These are phyloP conservation scores for Escarpia spicata DNA, from an alignment of 2,888 invertebrate species.

Conservation along the genomic window DNA sequence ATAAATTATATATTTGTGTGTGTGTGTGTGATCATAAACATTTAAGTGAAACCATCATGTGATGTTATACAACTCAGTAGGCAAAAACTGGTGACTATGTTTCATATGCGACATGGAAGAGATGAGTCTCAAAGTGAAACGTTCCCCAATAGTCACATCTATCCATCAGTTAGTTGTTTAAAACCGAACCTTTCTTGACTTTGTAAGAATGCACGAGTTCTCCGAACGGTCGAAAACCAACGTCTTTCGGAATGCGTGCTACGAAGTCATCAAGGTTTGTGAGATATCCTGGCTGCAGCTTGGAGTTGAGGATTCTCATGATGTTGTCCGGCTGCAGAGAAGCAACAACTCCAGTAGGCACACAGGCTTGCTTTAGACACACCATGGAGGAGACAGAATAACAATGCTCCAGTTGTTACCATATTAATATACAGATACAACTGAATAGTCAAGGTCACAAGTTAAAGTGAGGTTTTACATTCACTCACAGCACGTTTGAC, in stretches of 20 bases:
- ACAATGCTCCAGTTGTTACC: too few relatives aligned
- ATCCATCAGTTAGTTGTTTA: too few relatives aligned
- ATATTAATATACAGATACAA: too few relatives aligned
- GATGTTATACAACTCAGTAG: too few relatives aligned
- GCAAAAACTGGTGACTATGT: too few relatives aligned
- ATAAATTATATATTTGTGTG: too few relatives aligned
- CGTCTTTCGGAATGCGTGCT: constrained; percentile 75
- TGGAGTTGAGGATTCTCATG: constrained; percentile 75
- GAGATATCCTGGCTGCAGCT: constrained; percentile 77
- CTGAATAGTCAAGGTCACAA: too few relatives aligned
- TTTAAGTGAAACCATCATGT: too few relatives aligned
- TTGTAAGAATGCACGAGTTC: constrained; percentile 59
- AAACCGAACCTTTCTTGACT: constrained; percentile 49
- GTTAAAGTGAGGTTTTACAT: too few relatives aligned
- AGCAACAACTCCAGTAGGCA: constrained; percentile 47
- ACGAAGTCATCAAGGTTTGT: constrained; percentile 80
- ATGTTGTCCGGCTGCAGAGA: constrained; percentile 78
- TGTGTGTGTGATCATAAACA: too few relatives aligned
- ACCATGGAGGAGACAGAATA: too few relatives aligned
- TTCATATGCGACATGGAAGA: neutral
- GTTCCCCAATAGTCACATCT: neutral
- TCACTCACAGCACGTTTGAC: constrained; percentile 27
- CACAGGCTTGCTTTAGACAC: too few relatives aligned
- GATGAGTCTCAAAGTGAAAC: neutral
- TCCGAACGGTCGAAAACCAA: constrained; percentile 76